Percentiles rank a stretch among this genome's conserved stretches.
These are phyloP conservation scores for Platygyra sinensis DNA, from an alignment of 64 coral and sea anemone genomes.

Conservation along the genomic window DNA sequence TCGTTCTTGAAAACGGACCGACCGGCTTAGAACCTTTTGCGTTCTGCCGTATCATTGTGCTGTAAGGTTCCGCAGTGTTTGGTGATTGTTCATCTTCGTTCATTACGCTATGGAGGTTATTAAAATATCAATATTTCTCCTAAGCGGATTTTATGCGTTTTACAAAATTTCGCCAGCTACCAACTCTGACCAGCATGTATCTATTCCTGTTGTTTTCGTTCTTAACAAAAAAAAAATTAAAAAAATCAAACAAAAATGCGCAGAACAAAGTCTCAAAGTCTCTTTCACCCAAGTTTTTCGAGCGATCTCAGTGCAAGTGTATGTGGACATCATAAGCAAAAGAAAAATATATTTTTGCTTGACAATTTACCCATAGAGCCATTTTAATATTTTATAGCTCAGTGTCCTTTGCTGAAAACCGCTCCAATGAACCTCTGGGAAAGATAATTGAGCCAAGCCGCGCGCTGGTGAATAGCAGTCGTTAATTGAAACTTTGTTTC, in stretches of 20 bases:
- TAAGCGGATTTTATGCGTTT: constrained; percentile 47
- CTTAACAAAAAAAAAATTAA: neutral
- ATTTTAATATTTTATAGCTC: constrained; percentile 91
- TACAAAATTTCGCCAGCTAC: neutral
- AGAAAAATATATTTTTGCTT: constrained; percentile 19
- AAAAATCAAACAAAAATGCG: neutral
- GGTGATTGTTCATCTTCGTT: constrained; percentile 28
- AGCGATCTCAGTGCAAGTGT: neutral
- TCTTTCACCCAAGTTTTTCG: neutral
- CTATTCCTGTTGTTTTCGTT: neutral
- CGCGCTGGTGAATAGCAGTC: constrained; percentile 72
- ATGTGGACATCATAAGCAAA: neutral
- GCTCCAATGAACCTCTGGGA: constrained; percentile 75
- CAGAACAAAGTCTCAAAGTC: neutral
- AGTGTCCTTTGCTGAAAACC: constrained; percentile 68
- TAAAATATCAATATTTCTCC: constrained; percentile 57
- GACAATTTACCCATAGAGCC: constrained; percentile 69
- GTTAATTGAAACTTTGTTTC: constrained; percentile 98
- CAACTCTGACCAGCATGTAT: neutral
- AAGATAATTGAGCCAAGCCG: constrained; percentile 73
- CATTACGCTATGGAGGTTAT: constrained; percentile 44
- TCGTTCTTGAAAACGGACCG: constrained; percentile 69
- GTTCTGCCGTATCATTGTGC: constrained; percentile 21
- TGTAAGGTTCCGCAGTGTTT: constrained; percentile 8
- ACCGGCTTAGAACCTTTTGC: constrained; percentile 48